phyloP scores from a whole-genome alignment of 2,797 vertebrate genomes.

The Etheostoma nigrum region DNA sequence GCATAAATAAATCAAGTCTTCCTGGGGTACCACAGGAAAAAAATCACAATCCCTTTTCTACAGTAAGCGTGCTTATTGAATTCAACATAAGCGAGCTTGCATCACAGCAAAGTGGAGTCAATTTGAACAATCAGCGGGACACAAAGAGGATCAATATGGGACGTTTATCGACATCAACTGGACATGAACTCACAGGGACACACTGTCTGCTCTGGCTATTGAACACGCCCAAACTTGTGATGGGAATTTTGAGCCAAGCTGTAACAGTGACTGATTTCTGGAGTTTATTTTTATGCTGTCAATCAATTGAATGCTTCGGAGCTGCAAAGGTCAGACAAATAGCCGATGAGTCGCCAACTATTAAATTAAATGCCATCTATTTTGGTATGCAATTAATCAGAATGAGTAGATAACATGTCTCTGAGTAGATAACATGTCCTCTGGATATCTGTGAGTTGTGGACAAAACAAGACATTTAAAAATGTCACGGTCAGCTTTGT shows the following conservation, averaged over 20 bases:
- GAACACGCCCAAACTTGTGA: not conserved
- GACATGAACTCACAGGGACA: slow-evolving; percentile 15
- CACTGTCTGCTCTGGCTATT: not conserved
- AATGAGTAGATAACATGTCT: too few species aligned
- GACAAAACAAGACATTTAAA: too few species aligned
- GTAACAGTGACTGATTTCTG: not conserved
- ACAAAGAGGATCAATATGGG: slow-evolving; percentile 37
- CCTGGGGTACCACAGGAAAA: not conserved
- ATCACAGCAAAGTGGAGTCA: slow-evolving; percentile 45
- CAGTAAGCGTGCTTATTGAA: not conserved
- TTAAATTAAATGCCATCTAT: too few species aligned
- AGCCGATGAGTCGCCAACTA: too few species aligned
- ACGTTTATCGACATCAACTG: slow-evolving; percentile 26
- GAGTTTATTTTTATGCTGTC: not conserved
- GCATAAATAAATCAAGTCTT: not conserved
- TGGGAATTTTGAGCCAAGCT: not conserved
- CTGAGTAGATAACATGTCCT: too few species aligned
- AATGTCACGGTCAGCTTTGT: too few species aligned
- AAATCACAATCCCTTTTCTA: not conserved
- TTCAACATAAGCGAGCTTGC: not conserved
- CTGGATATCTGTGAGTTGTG: too few species aligned
- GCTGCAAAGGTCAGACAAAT: too few species aligned
- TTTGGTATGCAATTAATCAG: too few species aligned
- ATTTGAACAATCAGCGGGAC: slow-evolving; percentile 45
- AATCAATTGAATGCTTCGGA: not conserved